These are phyloP conservation scores for Ranitomeya variabilis DNA, from an alignment of 2,113 vertebrate species.

Conservation along the genomic window DNA sequence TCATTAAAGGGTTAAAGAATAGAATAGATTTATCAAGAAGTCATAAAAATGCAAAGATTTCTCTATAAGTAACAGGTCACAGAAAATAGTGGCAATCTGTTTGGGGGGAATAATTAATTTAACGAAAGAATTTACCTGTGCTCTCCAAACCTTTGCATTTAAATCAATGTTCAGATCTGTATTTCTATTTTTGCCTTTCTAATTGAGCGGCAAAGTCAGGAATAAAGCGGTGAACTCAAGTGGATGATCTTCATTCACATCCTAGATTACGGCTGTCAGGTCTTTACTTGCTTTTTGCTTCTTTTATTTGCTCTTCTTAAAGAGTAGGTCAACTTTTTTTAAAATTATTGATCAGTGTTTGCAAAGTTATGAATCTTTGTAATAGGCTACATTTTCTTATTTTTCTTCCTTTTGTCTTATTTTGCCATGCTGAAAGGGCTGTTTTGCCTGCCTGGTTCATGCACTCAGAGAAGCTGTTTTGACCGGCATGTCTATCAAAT, in stretches of 20 bases:
- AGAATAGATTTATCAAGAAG: neutral
- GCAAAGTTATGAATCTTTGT: no score
- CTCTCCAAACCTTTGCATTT: neutral
- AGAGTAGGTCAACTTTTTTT: neutral
- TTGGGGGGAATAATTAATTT: neutral
- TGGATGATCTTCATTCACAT: neutral
- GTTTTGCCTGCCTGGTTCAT: no score
- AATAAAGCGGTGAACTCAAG: neutral
- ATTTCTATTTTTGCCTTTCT: neutral
- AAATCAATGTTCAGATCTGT: neutral
- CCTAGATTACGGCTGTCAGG: neutral
- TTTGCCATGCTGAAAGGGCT: no score
- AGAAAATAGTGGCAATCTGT: neutral
- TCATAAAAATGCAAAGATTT: neutral
- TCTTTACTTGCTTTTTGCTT: no score
- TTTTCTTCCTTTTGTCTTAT: no score
- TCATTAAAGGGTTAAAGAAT: no score
- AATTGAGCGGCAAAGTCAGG: neutral
- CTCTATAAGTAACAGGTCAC: slow-evolving; percentile 4
- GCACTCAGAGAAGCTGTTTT: no score
- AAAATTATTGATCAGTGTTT: neutral
- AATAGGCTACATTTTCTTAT: no score
- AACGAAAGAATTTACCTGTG: neutral
- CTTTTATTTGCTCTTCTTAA: no score
- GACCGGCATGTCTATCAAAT: no score